Evolutionary conservation across 2,797 vertebrate species (phyloP), one percentile per base, ranked within the genome.

Genomic region (Mus caroli): DNA sequence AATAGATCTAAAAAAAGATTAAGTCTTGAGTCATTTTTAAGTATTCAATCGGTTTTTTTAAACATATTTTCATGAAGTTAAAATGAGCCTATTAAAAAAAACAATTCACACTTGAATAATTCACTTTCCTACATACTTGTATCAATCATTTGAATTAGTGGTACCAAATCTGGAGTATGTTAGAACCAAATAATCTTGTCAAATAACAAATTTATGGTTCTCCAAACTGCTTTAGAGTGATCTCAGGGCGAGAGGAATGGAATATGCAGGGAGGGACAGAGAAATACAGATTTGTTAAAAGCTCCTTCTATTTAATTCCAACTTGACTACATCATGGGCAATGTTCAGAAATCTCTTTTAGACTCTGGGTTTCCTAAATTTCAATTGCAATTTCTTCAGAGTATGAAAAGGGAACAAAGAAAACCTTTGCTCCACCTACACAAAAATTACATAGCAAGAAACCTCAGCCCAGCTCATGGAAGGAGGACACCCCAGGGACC

Each of bases 311-410:
- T 73, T 31, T 76, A 79, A 91, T 87, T 95, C 58, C 83, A 19
- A 92, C 82, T 58, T 76, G 43, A 54, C 56, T 69, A 71, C 2
- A 83, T 50, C 83, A 0, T 37, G 28, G 37, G 31, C 9, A 84
- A 0, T 88, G 60, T 58, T 96, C 77, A 34, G 31, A 13, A 60
- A 9, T 96, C 58, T 94, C 50, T 85, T 9, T 86, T 92, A 91
- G 58, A 94, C 8, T 75, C 31, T 71, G 31, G 79, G 24, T 94
- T 95, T 97, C 37, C 73, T 84, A 93, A 95, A 87, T 88, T 83
- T 13, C 22, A 83, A 86, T 64, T 88, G 43, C 89, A 92, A 92
- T 96, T 97, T 97, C 52, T 97, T 97, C 94, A 97, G 97, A 95
- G 90, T 91, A 34, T 90, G 89, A 86, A 83, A 97, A 97, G 52